phyloP scores from a whole-genome alignment of 2,113 vertebrate genomes.

The Ceyx cyanopectus region DNA sequence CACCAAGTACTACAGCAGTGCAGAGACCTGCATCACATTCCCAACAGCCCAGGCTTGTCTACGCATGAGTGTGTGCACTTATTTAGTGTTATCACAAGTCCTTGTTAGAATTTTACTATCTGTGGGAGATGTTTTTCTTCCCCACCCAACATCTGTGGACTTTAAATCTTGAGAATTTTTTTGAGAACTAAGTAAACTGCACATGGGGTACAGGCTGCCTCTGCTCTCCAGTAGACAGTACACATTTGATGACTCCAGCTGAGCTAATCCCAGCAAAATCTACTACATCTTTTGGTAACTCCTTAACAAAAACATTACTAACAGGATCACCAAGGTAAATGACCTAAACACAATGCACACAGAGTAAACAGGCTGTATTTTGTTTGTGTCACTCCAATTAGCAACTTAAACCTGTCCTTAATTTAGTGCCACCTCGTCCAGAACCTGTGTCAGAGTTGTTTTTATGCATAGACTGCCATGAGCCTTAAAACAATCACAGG shows the following conservation, averaged over 20 bases:
- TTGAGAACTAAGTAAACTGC: neutral
- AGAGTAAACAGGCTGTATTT: neutral
- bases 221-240: neutral
- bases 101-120: neutral
- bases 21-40: neutral
- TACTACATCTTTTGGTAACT: neutral
- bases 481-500: neutral
- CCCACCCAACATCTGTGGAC: neutral
- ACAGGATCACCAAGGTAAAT: neutral
- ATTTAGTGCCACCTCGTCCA: neutral
- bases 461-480: neutral
- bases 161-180: neutral
- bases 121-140: accelerated
- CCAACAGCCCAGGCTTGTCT: neutral
- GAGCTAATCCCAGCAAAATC: neutral
- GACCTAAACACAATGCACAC: neutral
- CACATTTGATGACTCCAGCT: neutral
- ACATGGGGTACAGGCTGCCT: neutral
- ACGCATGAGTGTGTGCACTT: neutral
- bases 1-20: neutral
- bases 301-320: neutral
- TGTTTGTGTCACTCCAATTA: neutral
- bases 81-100: neutral
- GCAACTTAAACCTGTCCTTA: neutral
- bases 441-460: neutral